Base-by-base conservation (phyloP, 1,140 invertebrate genomes). In the Pteromalus puparum region DNA sequence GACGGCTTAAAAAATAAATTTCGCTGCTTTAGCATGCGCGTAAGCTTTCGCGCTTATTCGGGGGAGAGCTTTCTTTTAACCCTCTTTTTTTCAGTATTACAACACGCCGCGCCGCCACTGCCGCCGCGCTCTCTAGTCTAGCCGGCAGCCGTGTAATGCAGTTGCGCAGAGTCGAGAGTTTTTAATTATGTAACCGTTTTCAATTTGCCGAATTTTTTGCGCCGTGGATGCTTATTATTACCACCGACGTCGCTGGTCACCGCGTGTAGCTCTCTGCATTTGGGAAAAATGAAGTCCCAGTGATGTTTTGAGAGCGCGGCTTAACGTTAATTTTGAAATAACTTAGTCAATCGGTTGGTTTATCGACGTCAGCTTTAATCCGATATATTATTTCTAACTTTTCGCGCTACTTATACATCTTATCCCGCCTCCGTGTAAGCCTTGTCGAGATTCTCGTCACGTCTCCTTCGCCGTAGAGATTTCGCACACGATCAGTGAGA, bases 1-100 rank as follows among this genome's bases (percentile, higher is more conserved):
- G 18, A 34, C 30, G 76, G 83, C 85, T 68, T 86, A 87, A 80
- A 68, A 77, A 72, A 78, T 78, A 78, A 78, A 78, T 65, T 61
- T 78, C 15, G 13, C 53, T 78, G 48, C 53, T 82, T 61, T 82
- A 46, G 38, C n/a, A 48, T 42, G 65, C 38, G 79, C 21, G 67
- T 42, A 48, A 81, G 65, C 38, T 48, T 24, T 7, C 26, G 28
- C n/a, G 26, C 15, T 79, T 65, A 67, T 68, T 68, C 30, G 28
- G 53, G 53, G 30, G 21, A 12, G 7, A 38, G n/a, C 61, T 79
- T 78, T 79, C 28, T 79, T 42, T 75, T 46, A 34, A 73, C 70
- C 28, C 12, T 46, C 12, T n/a, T 61, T 61, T 21, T n/a, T 61
- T 61, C 53, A 6, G 53, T 6, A n/a, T 61, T 61, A 61, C 53